phyloP scores from a whole-genome alignment of 2,113 vertebrate species.

The Mandrillus leucophaeus region DNA sequence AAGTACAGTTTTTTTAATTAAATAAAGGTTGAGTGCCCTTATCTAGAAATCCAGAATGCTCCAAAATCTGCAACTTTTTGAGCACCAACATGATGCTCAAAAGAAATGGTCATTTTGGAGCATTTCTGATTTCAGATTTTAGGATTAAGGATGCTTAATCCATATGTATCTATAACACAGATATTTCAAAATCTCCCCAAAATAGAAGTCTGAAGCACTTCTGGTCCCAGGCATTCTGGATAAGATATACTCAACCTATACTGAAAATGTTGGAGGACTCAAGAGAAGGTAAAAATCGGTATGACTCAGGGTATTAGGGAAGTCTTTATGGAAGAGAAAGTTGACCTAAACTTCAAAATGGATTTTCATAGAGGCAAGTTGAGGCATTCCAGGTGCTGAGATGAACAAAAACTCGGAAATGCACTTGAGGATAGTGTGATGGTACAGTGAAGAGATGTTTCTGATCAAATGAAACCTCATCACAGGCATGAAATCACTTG shows the following conservation, averaged over 20 bases:
- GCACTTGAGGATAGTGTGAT: not conserved
- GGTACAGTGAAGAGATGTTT: constrained; percentile 1
- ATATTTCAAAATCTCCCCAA: not conserved
- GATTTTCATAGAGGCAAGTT: constrained; percentile 11
- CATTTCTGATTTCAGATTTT: not conserved
- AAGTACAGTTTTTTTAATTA: not conserved
- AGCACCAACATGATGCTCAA: not conserved
- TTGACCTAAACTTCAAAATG: not conserved
- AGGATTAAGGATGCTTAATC: not conserved
- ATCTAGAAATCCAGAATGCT: not conserved
- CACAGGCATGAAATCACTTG: not conserved
- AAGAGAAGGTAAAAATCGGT: not conserved
- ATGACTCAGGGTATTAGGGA: not conserved
- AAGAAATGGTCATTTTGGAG: not conserved
- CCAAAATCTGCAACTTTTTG: not conserved
- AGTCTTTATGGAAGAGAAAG: not conserved
- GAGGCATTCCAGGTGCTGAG: not conserved
- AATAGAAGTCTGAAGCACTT: not conserved
- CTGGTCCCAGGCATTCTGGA: not conserved
- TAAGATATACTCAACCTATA: not conserved
- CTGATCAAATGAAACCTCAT: not conserved
- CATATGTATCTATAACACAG: not conserved
- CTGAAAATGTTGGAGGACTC: constrained; percentile 37
- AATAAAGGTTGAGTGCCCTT: not conserved
- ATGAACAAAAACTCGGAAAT: not conserved